Evolutionary conservation across 2,113 vertebrate species (phyloP).

Genomic region (Psettodes erumei): DNA sequence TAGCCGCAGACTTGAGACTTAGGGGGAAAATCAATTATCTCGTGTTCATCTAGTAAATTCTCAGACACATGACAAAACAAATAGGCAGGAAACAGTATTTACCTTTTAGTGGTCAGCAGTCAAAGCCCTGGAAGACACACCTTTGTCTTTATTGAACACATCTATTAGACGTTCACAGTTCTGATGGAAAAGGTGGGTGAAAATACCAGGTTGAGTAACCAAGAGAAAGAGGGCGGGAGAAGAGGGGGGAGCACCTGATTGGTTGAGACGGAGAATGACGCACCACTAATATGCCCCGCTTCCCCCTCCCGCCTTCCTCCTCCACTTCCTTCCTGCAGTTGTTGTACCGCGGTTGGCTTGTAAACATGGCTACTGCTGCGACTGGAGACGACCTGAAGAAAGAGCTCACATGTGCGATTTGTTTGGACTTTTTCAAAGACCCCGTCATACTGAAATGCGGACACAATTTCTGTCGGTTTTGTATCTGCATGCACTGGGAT

Average conservation of each 20-base stretch:
- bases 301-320: not conserved
- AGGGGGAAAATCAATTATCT: not conserved
- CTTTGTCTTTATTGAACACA: too few relatives aligned
- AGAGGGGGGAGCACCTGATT: slow-evolving; percentile 35
- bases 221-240: not conserved
- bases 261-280: slow-evolving; percentile 30
- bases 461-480: slow-evolving; percentile 84
- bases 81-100: not conserved
- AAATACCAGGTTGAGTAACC: too few relatives aligned
- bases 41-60: not conserved
- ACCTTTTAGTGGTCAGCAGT: too few relatives aligned
- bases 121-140: too few relatives aligned
- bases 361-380: slow-evolving; percentile 79
- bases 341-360: slow-evolving; percentile 20
- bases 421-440: slow-evolving; percentile 82
- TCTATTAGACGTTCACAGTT: too few relatives aligned
- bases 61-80: not conserved
- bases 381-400: slow-evolving; percentile 75
- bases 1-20: not conserved
- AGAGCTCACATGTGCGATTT: slow-evolving; percentile 84
- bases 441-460: slow-evolving; percentile 85
- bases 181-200: too few relatives aligned
- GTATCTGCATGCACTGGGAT: slow-evolving; percentile 85
- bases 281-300: slow-evolving; percentile 15
- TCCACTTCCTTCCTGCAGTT: slow-evolving; percentile 62